phyloP scores from a whole-genome alignment of 2,113 vertebrate species.

The Percopsis transmontana region DNA sequence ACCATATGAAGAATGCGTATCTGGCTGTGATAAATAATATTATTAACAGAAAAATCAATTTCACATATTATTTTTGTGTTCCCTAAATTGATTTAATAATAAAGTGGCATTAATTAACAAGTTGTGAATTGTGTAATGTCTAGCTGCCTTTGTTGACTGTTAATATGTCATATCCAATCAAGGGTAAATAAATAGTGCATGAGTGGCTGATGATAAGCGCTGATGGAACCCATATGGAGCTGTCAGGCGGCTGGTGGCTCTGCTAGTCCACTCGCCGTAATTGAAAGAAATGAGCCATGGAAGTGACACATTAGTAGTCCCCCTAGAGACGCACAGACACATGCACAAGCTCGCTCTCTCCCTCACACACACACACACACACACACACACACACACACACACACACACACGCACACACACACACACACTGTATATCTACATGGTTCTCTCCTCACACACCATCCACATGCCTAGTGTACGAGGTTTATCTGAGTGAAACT shows the following conservation, averaged over 20 bases:
- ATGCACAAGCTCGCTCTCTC: slow-evolving; percentile 26
- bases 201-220: slow-evolving; percentile 68
- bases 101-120: slow-evolving; percentile 58
- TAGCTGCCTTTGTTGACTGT: slow-evolving; percentile 54
- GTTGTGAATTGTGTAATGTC: slow-evolving; percentile 51
- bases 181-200: slow-evolving; percentile 66
- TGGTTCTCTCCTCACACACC: slow-evolving; percentile 31
- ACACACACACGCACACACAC: not conserved
- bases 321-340: slow-evolving; percentile 59
- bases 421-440: no score
- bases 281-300: slow-evolving; percentile 85
- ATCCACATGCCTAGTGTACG: slow-evolving; percentile 22
- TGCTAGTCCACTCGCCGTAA: slow-evolving; percentile 70
- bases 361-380: slow-evolving; percentile 4
- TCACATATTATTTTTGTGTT: slow-evolving; percentile 6
- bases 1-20: slow-evolving; percentile 13
- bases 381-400: slow-evolving; percentile 18
- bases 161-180: slow-evolving; percentile 62
- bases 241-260: slow-evolving; percentile 67
- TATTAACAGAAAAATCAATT: slow-evolving; percentile 36
- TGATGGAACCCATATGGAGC: slow-evolving; percentile 72
- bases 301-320: slow-evolving; percentile 77
- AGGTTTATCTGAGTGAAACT: slow-evolving; percentile 52
- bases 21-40: slow-evolving; percentile 20
- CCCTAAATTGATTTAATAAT: slow-evolving; percentile 30